Evolutionary conservation across 2,797 vertebrate species (phyloP).

Genomic region (Spinus olivaceus): DNA sequence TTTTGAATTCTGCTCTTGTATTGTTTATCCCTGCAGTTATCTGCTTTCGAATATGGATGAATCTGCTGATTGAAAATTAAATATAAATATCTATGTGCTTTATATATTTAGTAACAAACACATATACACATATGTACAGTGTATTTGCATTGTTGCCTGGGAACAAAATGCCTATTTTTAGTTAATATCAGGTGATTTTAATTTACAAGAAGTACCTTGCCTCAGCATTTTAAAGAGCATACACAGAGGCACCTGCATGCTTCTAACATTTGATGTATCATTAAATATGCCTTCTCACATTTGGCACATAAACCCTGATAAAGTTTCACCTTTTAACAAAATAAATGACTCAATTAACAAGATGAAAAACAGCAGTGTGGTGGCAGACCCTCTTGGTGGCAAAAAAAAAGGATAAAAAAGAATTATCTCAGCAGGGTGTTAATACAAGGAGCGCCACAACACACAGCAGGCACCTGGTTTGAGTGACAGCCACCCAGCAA

Average conservation of each 20-base stretch:
- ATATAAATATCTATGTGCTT: conserved; percentile 42
- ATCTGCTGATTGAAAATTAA: conserved; percentile 58
- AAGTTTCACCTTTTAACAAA: conserved; percentile 83
- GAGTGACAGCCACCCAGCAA: conserved; percentile 81
- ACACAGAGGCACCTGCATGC: conserved; percentile 53
- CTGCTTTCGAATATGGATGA: conserved; percentile 45
- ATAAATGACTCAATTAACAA: conserved; percentile 91
- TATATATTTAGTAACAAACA: conserved; percentile 55
- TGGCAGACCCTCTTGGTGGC: conserved; percentile 80
- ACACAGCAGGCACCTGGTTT: conserved; percentile 74
- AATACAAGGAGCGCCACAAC: conserved; percentile 79
- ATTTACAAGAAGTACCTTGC: neutral
- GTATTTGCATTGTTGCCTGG: neutral
- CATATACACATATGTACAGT: neutral
- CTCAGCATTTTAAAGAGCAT: conserved; percentile 32
- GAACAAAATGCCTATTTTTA: conserved; percentile 36
- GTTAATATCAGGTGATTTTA: conserved; percentile 50
- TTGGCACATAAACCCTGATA: conserved; percentile 75
- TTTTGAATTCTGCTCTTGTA: conserved; percentile 34
- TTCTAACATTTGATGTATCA: conserved; percentile 71
- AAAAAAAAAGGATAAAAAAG: conserved; percentile 79
- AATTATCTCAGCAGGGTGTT: conserved; percentile 84
- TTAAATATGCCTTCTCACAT: conserved; percentile 77
- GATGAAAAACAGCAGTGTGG: conserved; percentile 80
- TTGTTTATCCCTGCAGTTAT: conserved; percentile 60